A percentile compares a stretch with the other conserved stretches of the same genome.
phyloP scores from a whole-genome alignment of 1,140 invertebrate species.

The Diploscapter pachys region DNA sequence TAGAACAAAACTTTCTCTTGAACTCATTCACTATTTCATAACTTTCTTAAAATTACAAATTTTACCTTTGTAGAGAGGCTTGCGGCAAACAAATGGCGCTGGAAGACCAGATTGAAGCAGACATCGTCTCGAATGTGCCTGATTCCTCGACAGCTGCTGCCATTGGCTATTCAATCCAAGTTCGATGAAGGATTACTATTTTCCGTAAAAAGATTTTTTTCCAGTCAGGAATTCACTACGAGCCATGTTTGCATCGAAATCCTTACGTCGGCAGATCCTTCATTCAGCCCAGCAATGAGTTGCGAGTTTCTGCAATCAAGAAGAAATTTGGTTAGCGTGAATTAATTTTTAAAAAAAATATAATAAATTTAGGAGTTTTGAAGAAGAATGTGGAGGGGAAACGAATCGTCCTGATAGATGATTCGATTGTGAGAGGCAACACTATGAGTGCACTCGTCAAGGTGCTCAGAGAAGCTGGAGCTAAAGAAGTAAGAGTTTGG shows the following conservation, averaged over 20 bases:
- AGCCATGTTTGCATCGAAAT: conserved; percentile 91
- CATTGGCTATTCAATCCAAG: conserved; percentile 38
- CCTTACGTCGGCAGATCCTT: conserved; percentile 93
- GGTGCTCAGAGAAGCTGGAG: conserved; percentile 83
- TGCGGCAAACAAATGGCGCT: conserved; percentile 84
- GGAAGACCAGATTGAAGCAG: conserved; percentile 82
- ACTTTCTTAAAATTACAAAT: too few relatives aligned
- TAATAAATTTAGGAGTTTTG: conserved; percentile 67
- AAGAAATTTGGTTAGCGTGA: conserved; percentile 78
- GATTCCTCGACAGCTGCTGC: conserved; percentile 88
- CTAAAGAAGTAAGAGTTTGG: conserved; percentile 71
- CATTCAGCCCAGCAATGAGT: conserved; percentile 86
- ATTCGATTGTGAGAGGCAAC: conserved; percentile 94
- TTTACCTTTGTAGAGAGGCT: conserved; percentile 65
- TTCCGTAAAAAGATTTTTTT: too few relatives aligned
- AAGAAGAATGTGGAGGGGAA: conserved; percentile 85
- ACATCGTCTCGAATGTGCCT: conserved; percentile 90
- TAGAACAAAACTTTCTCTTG: too few relatives aligned
- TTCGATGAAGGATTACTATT: too few relatives aligned
- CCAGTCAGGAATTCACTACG: conserved; percentile 79
- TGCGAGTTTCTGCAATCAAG: conserved; percentile 84
- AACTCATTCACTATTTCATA: too few relatives aligned
- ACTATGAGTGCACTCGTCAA: conserved; percentile 95
- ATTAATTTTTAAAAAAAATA: too few relatives aligned
- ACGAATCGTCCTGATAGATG: conserved; percentile 84